A percentile compares a stretch with the other conserved stretches of the same genome.
phyloP scores from a whole-genome alignment of 2,113 vertebrate genomes.

The Sarotherodon lohbergeri region DNA sequence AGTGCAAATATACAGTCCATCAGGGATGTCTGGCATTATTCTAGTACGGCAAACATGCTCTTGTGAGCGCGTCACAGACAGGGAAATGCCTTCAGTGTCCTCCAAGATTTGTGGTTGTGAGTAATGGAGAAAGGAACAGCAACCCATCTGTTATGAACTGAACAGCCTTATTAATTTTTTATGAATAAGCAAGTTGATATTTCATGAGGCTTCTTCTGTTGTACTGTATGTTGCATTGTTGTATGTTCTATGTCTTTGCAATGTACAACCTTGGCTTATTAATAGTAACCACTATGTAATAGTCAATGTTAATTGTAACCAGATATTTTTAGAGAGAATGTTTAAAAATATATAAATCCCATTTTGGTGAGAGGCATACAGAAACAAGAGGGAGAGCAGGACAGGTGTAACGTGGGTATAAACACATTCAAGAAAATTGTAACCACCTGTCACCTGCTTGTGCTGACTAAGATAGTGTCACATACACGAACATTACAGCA shows the following conservation, averaged over 20 bases:
- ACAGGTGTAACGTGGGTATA: background rate
- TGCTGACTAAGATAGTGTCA: constrained; percentile 2
- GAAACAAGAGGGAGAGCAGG: background rate
- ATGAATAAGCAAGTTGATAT: background rate
- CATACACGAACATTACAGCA: background rate
- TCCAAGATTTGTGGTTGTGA: background rate
- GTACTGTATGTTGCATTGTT: background rate
- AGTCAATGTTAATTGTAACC: background rate
- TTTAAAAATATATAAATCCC: background rate
- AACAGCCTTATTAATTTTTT: background rate
- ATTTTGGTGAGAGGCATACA: background rate
- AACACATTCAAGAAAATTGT: background rate
- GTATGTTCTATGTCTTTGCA: background rate
- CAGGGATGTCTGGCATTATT: background rate
- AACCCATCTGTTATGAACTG: background rate
- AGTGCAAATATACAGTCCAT: background rate
- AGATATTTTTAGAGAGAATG: background rate
- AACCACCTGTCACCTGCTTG: background rate
- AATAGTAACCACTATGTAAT: background rate
- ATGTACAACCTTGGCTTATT: background rate
- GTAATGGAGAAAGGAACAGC: background rate
- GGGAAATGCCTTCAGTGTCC: background rate
- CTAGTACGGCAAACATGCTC: background rate
- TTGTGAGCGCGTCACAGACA: background rate
- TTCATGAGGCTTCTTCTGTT: background rate